phyloP scores from a whole-genome alignment of 2,888 invertebrate genomes.

The Plebejus anna region DNA sequence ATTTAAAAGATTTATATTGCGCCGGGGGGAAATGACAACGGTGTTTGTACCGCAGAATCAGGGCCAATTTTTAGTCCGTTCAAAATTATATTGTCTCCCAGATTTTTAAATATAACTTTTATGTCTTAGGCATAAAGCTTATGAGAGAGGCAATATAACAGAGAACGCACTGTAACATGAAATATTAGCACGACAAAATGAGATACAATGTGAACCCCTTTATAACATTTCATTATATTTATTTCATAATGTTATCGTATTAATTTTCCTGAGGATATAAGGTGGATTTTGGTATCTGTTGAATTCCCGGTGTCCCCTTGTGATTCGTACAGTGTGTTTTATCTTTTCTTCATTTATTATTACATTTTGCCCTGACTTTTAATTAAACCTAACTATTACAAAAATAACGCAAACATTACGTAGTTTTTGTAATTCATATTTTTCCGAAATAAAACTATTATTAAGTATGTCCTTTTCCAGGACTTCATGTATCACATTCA shows the following conservation, averaged over 20 bases:
- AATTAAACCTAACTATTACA: too few relatives aligned
- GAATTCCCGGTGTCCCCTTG: not conserved
- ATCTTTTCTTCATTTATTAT: not conserved
- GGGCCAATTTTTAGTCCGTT: not conserved
- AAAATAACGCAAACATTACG: too few relatives aligned
- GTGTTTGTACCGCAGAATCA: not conserved
- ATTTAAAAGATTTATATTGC: not conserved
- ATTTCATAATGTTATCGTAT: not conserved
- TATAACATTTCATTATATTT: not conserved
- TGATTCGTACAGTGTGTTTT: not conserved
- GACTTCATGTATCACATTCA: too few relatives aligned
- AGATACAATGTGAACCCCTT: not conserved
- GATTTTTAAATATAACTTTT: not conserved
- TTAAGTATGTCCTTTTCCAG: too few relatives aligned
- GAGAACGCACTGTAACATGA: not conserved
- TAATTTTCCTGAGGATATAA: not conserved
- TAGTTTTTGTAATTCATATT: too few relatives aligned
- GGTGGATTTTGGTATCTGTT: not conserved
- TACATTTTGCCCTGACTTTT: too few relatives aligned
- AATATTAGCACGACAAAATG: slow-evolving; percentile 3
- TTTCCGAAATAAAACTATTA: too few relatives aligned
- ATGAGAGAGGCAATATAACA: too few relatives aligned
- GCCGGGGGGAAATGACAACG: not conserved
- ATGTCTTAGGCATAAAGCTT: too few relatives aligned
- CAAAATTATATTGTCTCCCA: not conserved